phyloP scores from a whole-genome alignment of 37 sponge, comb jelly and placozoan species.

The Aphrocallistes beatrix region DNA sequence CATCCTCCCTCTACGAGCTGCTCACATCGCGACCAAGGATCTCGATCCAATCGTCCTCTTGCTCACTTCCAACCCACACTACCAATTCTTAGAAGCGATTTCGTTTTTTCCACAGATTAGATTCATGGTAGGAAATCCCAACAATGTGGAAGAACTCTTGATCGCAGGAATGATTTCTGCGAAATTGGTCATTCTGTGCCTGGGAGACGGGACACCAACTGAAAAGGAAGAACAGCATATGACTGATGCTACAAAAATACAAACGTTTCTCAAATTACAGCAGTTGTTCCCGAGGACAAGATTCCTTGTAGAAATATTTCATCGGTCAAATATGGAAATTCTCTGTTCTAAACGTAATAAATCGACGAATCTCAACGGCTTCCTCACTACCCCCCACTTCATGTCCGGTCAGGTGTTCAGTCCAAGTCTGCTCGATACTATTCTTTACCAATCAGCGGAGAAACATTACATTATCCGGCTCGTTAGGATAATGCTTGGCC shows the following conservation, averaged over 20 bases:
- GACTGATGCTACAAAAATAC: slow-evolving; percentile 49
- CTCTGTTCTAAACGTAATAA: not conserved
- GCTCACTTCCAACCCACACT: slow-evolving; percentile 33
- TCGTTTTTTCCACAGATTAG: slow-evolving; percentile 49
- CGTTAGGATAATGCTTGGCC: not conserved
- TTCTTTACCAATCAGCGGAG: slow-evolving; percentile 44
- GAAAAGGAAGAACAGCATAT: slow-evolving; percentile 33
- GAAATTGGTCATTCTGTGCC: slow-evolving; percentile 29
- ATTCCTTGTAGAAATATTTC: slow-evolving; percentile 1
- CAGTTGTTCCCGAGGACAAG: not conserved
- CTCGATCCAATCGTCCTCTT: slow-evolving; percentile 48
- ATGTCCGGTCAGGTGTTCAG: slow-evolving; percentile 45
- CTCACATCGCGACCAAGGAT: slow-evolving; percentile 25
- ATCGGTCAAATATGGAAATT: slow-evolving; percentile 7
- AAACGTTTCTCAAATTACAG: not conserved
- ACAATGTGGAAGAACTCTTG: slow-evolving; percentile 37
- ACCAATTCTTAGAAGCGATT: slow-evolving; percentile 27
- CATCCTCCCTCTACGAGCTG: slow-evolving; percentile 49
- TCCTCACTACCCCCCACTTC: slow-evolving; percentile 57
- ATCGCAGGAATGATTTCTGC: slow-evolving; percentile 50
- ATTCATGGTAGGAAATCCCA: slow-evolving; percentile 28
- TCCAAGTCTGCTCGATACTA: slow-evolving; percentile 62
- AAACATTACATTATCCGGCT: not conserved
- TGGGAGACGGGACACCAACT: slow-evolving; percentile 1
- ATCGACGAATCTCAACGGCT: slow-evolving; percentile 18